Evolutionary conservation across 2,113 vertebrate genomes (phyloP), one percentile per base, ranked within the genome.

Genomic region (Ia io): DNA sequence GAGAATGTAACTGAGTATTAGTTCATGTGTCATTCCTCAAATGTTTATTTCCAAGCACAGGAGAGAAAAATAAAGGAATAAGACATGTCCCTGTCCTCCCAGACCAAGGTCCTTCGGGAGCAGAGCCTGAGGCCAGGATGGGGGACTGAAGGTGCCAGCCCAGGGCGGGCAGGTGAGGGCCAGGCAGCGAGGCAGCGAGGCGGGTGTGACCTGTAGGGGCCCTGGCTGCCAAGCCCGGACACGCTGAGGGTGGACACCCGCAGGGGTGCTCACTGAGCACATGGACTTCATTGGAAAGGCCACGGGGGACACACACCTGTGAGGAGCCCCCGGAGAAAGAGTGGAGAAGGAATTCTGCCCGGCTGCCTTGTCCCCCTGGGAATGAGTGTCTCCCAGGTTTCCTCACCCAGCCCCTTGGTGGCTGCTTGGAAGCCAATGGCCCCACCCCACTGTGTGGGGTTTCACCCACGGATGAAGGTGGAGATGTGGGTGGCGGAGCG

Each of bases 161-260:
- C 1, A 2, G 71, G 63, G 32, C 2, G 9, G 74, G 20, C 17
- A 18, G n/a, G 40, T 5, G 51, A 37, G 51, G 78, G 85, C 4
- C 40, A 5, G 9, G 7, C 30, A n/a, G 40, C 2, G 23, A 84
- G 76, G 32, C 18, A 69, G 11, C 5, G 3, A 13, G 1, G 9
- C 25, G 6, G 42, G 28, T 20, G 22, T 5, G 12, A 7, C 2
- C 0, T 12, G 25, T n/a, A 1, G 70, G 78, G 32, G 16, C 25
- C 0, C 30, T 2, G 61, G 61, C 23, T 30, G 61, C 61, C 10
- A 2, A 1, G 1, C 44, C 8, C 3, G 30, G 0, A n/a, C 1
- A 4, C 1, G 16, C 35, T 1, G 10, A 2, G 28, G 51, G 28
- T 22, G 25, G 65, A 47, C 23, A 11, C 73, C 23, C 0, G 18